Conservation (phyloP, 2,797 vertebrate species). For the Sebastiscus tertius region DNA sequence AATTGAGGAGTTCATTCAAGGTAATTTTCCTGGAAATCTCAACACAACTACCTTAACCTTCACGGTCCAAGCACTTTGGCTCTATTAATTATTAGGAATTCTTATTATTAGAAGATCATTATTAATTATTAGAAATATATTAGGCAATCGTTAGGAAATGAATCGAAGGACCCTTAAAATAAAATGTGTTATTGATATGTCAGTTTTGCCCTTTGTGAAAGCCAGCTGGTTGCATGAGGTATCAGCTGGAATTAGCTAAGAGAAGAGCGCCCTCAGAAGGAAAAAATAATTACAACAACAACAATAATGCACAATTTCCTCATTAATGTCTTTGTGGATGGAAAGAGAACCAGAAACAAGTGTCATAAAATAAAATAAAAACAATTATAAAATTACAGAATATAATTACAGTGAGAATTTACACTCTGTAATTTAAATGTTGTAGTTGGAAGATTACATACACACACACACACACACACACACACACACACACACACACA, state of each 20-base stretch:
- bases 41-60: neutral
- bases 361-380: neutral
- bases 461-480: too few species aligned
- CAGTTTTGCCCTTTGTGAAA: neutral
- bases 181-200: neutral
- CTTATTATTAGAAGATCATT: too few species aligned
- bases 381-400: neutral
- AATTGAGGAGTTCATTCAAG: neutral
- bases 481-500: too few species aligned
- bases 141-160: neutral
- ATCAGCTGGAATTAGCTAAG: neutral
- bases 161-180: neutral
- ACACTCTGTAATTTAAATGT: neutral
- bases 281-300: neutral
- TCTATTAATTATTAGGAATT: neutral
- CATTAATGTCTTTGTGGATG: neutral
- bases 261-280: conserved; percentile 21
- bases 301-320: neutral
- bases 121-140: neutral
- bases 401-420: neutral
- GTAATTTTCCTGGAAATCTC: neutral
- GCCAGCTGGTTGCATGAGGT: neutral
- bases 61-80: neutral
- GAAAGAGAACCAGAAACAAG: neutral
- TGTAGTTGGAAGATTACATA: neutral